Evolutionary conservation across 1,140 invertebrate genomes (phyloP).

Genomic region (Drosophila ercepeae): DNA sequence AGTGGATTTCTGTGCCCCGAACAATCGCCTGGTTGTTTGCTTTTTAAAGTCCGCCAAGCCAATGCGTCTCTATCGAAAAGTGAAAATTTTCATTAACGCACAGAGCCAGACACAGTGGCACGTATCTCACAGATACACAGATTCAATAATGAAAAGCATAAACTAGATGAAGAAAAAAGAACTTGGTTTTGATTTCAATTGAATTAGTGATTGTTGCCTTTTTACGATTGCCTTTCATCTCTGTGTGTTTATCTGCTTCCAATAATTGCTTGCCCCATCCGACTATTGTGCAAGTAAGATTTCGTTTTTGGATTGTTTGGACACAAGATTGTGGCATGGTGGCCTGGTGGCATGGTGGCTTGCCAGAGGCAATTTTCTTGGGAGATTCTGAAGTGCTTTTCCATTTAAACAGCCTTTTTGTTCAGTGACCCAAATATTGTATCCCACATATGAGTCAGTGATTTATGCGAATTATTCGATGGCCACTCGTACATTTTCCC

Average conservation of each 20-base stretch:
- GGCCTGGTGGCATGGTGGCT: slow-evolving; percentile 8
- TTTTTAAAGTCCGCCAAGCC: slow-evolving; percentile 38
- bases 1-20: slow-evolving; percentile 65
- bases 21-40: slow-evolving; percentile 48
- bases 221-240: slow-evolving; percentile 65
- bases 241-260: slow-evolving; percentile 64
- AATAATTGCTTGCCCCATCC: slow-evolving; percentile 43
- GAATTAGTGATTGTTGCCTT: slow-evolving; percentile 74
- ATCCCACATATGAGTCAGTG: slow-evolving; percentile 34
- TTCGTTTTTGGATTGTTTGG: slow-evolving; percentile 53
- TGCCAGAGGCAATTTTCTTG: slow-evolving; percentile 45
- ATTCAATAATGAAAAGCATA: slow-evolving; percentile 38
- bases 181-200: slow-evolving; percentile 62
- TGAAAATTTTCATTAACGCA: slow-evolving; percentile 80
- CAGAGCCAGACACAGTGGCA: slow-evolving; percentile 61
- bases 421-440: slow-evolving; percentile 55
- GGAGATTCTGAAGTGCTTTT: slow-evolving; percentile 66
- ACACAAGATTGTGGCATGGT: slow-evolving; percentile 22
- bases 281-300: slow-evolving; percentile 58
- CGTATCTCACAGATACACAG: slow-evolving; percentile 59
- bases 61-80: slow-evolving; percentile 52
- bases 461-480: slow-evolving; percentile 76
- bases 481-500: slow-evolving; percentile 40
- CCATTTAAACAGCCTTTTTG: slow-evolving; percentile 59
- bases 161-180: slow-evolving; percentile 33